Base-by-base conservation (phyloP, 2,888 invertebrate species). In the Papilio elwesi region DNA sequence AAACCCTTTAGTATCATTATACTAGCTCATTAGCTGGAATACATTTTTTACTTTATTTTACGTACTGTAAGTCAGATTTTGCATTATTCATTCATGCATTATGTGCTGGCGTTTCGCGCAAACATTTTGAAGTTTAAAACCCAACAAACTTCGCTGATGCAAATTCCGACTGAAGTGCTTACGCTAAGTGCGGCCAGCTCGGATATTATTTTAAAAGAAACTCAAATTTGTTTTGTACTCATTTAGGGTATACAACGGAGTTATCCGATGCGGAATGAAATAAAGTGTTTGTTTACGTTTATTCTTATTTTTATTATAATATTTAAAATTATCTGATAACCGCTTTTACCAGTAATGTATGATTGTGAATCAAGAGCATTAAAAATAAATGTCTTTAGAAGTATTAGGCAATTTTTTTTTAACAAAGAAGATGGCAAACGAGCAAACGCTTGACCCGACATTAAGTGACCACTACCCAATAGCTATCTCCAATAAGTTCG, bases 71-170 rank as follows among this genome's bases (percentile, higher is more conserved):
- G 15, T 53, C 53, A n/a, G 16, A 49, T 48, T 38, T 38, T 68
- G 71, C 70, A 71, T 72, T 63, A 72, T 72, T 68, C 64, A 72
- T 68, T 51, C 48, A 64, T 68, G 64, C 68, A 59, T 68, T 68
- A 72, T 68, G 68, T 55, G 53, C 68, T 55, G 55, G 68, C 49
- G 68, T 57, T 72, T 68, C 38, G 55, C 48, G 68, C 49, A 68
- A 64, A 68, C 73, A 73, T 64, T 73, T 65, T 65, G 76, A 79
- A 84, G 80, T 79, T 83, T 86, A 82, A 81, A 83, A 82, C 79
- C 80, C 79, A 85, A 85, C 83, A 82, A 83, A 64, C 64, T 51
- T 51, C 51, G 43, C 78, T 78, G 78, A 84, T 84, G 84, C 82
- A 85, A 86, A 86, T 87, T 82, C 71, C 64, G 1, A 15, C 53